Conservation (phyloP, 2,113 vertebrate species). For the Gnathonemus echidnorhynchus region DNA sequence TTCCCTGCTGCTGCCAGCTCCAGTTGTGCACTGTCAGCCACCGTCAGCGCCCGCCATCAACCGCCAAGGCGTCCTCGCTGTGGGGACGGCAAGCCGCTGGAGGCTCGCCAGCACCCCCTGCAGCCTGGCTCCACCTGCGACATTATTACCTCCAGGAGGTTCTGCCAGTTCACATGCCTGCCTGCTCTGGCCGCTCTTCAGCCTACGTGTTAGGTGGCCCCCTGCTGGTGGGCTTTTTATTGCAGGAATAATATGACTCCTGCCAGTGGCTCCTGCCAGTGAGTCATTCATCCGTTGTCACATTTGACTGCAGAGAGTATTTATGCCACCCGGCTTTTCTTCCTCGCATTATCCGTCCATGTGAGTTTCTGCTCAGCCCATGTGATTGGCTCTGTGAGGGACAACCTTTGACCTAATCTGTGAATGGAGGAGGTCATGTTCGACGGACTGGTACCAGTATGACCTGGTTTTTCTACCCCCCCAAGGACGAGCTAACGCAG, state of each 20-base stretch:
- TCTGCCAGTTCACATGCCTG: background rate
- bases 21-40: background rate
- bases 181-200: background rate
- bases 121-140: background rate
- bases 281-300: background rate
- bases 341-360: background rate
- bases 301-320: background rate
- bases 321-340: background rate
- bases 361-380: background rate
- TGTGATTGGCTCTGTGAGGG: background rate
- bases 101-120: background rate
- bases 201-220: background rate
- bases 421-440: background rate
- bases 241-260: background rate
- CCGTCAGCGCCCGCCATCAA: background rate
- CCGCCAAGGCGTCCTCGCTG: background rate
- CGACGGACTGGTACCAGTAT: background rate
- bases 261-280: background rate
- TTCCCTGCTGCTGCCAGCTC: background rate
- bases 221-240: background rate
- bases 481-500: conserved; percentile 85
- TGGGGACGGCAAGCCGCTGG: background rate
- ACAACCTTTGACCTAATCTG: background rate
- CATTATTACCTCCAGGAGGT: background rate
- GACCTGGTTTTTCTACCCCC: background rate